A percentile compares a stretch with the other conserved stretches of the same genome.
These are phyloP conservation scores for Limonius californicus DNA, from an alignment of 1,140 invertebrate species.

Conservation along the genomic window DNA sequence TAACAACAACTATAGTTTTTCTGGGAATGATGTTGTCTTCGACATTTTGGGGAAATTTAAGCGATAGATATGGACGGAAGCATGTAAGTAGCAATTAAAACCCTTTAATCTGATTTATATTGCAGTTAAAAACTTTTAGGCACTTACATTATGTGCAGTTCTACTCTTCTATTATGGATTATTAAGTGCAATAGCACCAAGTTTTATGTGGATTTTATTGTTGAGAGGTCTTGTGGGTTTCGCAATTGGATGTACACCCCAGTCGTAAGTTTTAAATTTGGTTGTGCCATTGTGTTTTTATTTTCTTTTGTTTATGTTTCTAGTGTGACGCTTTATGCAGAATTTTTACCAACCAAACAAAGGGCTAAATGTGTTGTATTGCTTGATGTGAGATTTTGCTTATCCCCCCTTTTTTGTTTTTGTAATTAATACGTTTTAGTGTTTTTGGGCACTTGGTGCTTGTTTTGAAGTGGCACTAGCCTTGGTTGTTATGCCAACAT, in stretches of 20 bases:
- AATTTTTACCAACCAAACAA: conserved; percentile 91
- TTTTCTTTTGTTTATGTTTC: too few relatives aligned
- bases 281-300: conserved; percentile 21
- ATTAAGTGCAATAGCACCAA: conserved; percentile 85
- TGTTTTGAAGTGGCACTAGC: conserved; percentile 90
- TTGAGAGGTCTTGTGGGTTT: conserved; percentile 90
- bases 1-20: conserved; percentile 78
- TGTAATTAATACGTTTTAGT: too few relatives aligned
- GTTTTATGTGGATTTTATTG: conserved; percentile 86
- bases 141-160: conserved; percentile 80
- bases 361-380: conserved; percentile 91
- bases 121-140: conserved; percentile 52
- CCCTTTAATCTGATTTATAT: too few relatives aligned
- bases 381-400: conserved; percentile 72
- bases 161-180: conserved; percentile 89
- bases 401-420: too few relatives aligned
- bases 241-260: conserved; percentile 93
- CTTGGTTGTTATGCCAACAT: conserved; percentile 84
- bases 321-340: conserved; percentile 88
- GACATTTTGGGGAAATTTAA: conserved; percentile 92
- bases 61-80: conserved; percentile 90
- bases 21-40: conserved; percentile 96
- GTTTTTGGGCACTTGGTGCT: conserved; percentile 94
- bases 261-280: conserved; percentile 77
- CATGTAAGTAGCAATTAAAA: conserved; percentile 56